phyloP scores from a whole-genome alignment of 2,797 vertebrate genomes.

The Melanotaenia maccullochi region DNA sequence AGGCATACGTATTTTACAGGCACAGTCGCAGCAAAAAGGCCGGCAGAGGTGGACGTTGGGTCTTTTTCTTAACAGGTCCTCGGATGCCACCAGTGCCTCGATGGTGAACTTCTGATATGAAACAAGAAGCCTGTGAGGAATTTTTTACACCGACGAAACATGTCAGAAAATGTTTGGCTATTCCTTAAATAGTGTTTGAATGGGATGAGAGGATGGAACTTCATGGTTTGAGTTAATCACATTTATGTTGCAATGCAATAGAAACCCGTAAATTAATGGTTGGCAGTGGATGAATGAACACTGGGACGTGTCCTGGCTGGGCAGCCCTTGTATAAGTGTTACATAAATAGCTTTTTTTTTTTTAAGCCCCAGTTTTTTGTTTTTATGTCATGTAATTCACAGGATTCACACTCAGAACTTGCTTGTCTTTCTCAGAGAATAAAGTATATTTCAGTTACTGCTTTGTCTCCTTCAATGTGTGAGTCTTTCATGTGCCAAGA shows the following conservation, averaged over 20 bases:
- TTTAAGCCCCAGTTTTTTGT: conserved; percentile 48
- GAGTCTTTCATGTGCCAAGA: background rate
- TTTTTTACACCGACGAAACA: background rate
- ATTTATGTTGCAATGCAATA: conserved; percentile 55
- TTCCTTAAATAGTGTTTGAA: conserved; percentile 4
- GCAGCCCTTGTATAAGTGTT: conserved; percentile 58
- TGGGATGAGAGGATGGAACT: conserved; percentile 14
- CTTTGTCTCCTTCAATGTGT: conserved; percentile 5
- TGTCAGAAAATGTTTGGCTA: background rate
- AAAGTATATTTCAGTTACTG: conserved; percentile 50
- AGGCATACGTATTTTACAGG: background rate
- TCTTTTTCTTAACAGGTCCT: background rate
- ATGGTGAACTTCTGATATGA: background rate
- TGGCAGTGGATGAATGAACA: conserved; percentile 54
- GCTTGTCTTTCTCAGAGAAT: conserved; percentile 23
- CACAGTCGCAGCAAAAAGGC: no score
- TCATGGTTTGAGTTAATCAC: conserved; percentile 49
- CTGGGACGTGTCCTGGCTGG: conserved; percentile 45
- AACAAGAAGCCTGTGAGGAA: background rate
- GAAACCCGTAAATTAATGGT: conserved; percentile 42
- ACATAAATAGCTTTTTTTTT: conserved; percentile 54
- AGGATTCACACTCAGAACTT: background rate
- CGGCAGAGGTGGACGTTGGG: background rate
- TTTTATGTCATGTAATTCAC: conserved; percentile 41
- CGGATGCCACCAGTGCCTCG: background rate